Evolutionary conservation across 2,888 invertebrate species (phyloP), one percentile per base, ranked within the genome.

Genomic region (Thecophora atra): DNA sequence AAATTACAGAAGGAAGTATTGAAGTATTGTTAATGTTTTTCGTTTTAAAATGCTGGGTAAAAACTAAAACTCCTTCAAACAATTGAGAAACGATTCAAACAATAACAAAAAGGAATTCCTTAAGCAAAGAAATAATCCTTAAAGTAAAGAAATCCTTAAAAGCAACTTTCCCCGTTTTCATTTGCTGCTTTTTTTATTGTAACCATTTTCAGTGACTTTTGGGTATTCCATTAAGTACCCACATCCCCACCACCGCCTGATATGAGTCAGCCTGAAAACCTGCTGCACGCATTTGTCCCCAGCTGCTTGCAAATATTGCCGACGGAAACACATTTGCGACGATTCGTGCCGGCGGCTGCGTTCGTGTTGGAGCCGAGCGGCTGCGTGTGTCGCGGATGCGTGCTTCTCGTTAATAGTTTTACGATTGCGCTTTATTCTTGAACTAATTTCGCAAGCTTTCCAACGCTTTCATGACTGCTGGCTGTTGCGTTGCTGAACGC

Each of bases 351-450:
- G 30, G n/a, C 58, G 13, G n/a, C 58, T 13, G 44, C 21, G 30
- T 68, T 58, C 68, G 58, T 68, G 68, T n/a, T 58, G 68, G 58
- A 58, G 44, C 44, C 24, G 68, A 68, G 44, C 58, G 42, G 7
- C 37, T 66, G 51, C 24, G 51, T 52, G 30, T 67, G 17, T 51
- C 11, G 28, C 44, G 5, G 21, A 28, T n/a, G 21, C 44, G 42
- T 66, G 47, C 21, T 44, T 54, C 2, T 44, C 26, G 30, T 15
- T 17, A 30, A 30, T 54, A 52, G 30, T 19, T 56, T 37, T 37
- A 11, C 6, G 37, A 67, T 17, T 21, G 54, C 52, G 54, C 30
- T 54, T 6, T 17, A n/a, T 52, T 65, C 44, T 65, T 28, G 7
- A 37, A 37, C 37, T 37, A 11, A 54, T 67, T 28, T 64, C 7